A percentile compares a stretch with the other conserved stretches of the same genome.
These are phyloP conservation scores for Rafetus swinhoei DNA, from an alignment of 2,113 vertebrate species.

Conservation along the genomic window DNA sequence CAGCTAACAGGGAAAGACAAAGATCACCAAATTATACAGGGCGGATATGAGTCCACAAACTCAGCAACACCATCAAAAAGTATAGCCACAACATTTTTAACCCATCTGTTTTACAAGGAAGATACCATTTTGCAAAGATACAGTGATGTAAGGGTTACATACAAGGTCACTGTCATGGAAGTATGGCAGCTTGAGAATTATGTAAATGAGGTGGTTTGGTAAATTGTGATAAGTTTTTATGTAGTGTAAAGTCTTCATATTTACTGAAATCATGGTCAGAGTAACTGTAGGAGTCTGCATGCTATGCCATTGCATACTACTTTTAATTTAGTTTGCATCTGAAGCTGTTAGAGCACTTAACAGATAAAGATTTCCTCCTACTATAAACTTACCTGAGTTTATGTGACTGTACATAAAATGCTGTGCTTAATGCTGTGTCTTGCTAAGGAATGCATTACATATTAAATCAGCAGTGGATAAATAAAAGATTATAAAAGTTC, in stretches of 20 bases:
- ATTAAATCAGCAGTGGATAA: not conserved
- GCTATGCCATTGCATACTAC: not conserved
- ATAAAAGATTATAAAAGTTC: not conserved
- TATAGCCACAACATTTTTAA: not conserved
- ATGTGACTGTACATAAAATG: not conserved
- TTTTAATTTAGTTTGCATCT: slow-evolving; percentile 14
- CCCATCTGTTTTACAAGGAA: not conserved
- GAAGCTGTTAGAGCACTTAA: slow-evolving; percentile 2
- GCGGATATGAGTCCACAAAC: not conserved
- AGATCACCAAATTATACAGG: not conserved
- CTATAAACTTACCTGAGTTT: slow-evolving; percentile 5
- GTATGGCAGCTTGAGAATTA: slow-evolving; percentile 50
- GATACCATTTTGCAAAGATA: not conserved
- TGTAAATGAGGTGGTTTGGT: slow-evolving; percentile 47
- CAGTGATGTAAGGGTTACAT: not conserved
- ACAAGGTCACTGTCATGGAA: slow-evolving; percentile 43
- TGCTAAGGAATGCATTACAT: not conserved
- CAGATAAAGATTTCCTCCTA: slow-evolving; percentile 7
- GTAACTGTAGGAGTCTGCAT: not conserved
- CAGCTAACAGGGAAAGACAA: not conserved
- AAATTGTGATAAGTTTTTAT: slow-evolving; percentile 51
- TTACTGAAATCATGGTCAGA: slow-evolving; percentile 33
- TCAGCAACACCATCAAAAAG: not conserved
- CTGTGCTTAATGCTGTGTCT: not conserved
- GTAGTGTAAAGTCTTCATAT: slow-evolving; percentile 32